Evolutionary conservation across 1,140 invertebrate genomes (phyloP).

Genomic region (Charaxes varanes): DNA sequence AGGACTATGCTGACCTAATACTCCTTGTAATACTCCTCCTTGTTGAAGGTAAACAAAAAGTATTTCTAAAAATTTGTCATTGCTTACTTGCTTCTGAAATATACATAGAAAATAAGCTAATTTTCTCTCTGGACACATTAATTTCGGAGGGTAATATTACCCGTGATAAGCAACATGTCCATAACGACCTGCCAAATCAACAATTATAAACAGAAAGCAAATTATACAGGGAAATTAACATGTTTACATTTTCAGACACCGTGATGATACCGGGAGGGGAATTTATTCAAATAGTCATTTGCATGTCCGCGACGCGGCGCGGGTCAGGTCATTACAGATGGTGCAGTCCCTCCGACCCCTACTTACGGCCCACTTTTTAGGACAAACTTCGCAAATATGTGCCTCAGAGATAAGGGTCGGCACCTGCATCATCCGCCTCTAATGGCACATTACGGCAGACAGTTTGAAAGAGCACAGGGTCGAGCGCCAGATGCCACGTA

Average conservation of each 20-base stretch:
- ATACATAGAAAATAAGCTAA: no score
- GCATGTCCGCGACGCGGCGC: slow-evolving; percentile 28
- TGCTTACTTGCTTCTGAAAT: no score
- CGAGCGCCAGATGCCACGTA: slow-evolving; percentile 31
- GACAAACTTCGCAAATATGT: slow-evolving; percentile 56
- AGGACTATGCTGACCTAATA: no score
- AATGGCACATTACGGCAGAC: slow-evolving; percentile 58
- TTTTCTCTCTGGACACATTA: no score
- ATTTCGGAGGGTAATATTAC: no score
- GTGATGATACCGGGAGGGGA: slow-evolving; percentile 23
- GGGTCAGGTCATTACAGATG: slow-evolving; percentile 37
- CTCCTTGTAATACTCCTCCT: no score
- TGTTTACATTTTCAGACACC: slow-evolving; percentile 23
- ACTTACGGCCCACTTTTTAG: slow-evolving; percentile 47
- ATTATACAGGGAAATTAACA: slow-evolving; percentile 15
- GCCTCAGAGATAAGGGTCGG: slow-evolving; percentile 48
- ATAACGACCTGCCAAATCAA: no score
- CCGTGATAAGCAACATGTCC: no score
- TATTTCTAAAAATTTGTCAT: no score
- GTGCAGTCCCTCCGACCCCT: slow-evolving; percentile 35
- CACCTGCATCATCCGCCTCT: slow-evolving; percentile 48
- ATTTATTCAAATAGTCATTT: slow-evolving; percentile 44
- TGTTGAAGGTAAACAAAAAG: no score
- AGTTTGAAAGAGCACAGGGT: slow-evolving; percentile 29
- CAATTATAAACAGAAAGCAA: no score